Evolutionary conservation across 2,113 vertebrate genomes (phyloP), one percentile per base, ranked within the genome.

Genomic region (Copsychus sechellarum): DNA sequence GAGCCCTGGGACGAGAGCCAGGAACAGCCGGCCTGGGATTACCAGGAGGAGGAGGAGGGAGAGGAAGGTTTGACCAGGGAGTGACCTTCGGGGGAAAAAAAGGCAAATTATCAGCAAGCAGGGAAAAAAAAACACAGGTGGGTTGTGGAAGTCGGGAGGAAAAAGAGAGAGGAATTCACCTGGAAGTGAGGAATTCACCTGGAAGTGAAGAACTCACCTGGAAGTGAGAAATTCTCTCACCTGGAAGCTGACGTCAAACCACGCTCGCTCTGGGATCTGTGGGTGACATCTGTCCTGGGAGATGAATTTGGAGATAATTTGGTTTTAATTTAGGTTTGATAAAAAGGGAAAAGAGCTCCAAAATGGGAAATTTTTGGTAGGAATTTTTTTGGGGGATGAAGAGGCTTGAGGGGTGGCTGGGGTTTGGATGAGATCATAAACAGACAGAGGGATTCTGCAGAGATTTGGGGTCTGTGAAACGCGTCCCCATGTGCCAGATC

Each of bases 261-360:
- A 2, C 1, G 2, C 66, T 29, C 3, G 1, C 67, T 3, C 0
- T 1, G 15, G 45, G 36, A 19, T 47, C 69, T 38, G 9, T 20
- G 70, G 29, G 40, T 4, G 7, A 16, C 4, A 29, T 56, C 34
- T 29, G 42, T 33, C 33, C 73, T 9, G 61, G 1, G 13, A 24
- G 18, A 12, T n/a, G 58, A 33, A 33, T 29, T 50, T 45, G 16
- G 26, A 22, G 51, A 4, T 8, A 4, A 4, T 4, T 36, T 25
- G 23, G 10, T 51, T 45, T 45, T 51, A 3, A 43, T 47, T 56
- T 4, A 4, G 6, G 36, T 21, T 45, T 8, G 33, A 28, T 28
- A 11, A 64, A 56, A 74, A 57, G 23, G 38, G 23, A 47, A 36
- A 36, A 50, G 38, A 50, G 11, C 15, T 72, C 9, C 4, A 45